Evolutionary conservation across 2,888 invertebrate genomes (phyloP), one percentile per base, ranked within the genome.

Genomic region (Exocentrus adspersus): DNA sequence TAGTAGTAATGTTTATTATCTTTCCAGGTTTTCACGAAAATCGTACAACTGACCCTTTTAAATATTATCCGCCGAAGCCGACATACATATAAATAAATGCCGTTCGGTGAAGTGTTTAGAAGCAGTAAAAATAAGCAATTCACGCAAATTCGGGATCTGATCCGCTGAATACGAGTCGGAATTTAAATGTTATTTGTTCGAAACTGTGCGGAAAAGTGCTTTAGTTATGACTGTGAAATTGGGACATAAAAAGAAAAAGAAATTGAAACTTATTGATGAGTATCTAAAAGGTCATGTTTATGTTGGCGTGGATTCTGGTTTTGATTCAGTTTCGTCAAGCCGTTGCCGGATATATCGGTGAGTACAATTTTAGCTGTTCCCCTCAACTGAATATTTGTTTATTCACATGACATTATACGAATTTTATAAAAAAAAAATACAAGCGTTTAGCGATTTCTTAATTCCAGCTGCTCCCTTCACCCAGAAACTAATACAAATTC

Each of bases 191-290:
- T 58, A 50, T 57, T 65, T 68, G 56, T 56, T 60, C 53, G 28
- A 58, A 65, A 43, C 52, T 20, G 51, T 46, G 56, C 46, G 43
- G 64, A 67, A 68, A 70, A 69, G 58, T 67, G 67, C 54, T 57
- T 58, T 68, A 73, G 74, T 73, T 67, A 75, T 76, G 76, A 66
- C 68, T 60, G 62, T 71, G 68, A 68, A 69, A 71, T 70, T 67
- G 62, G 60, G 70, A 60, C 70, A 56, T 63, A 68, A 64, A 60
- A 69, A 60, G 41, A 71, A 65, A 67, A 64, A 51, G 59, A 65
- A 57, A 57, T 60, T 60, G 58, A 65, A 57, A 56, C 58, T 60
- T 28, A 57, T 57, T 56, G 52, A 57, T 46, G 20, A 53, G 12
- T 28, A 41, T 62, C 17, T 50, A 42, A 64, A 53, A 59, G 69